A percentile compares a stretch with the other conserved stretches of the same genome.
Evolutionary conservation across 2,888 invertebrate genomes (phyloP).

Genomic region (Antheraea yamamai): DNA sequence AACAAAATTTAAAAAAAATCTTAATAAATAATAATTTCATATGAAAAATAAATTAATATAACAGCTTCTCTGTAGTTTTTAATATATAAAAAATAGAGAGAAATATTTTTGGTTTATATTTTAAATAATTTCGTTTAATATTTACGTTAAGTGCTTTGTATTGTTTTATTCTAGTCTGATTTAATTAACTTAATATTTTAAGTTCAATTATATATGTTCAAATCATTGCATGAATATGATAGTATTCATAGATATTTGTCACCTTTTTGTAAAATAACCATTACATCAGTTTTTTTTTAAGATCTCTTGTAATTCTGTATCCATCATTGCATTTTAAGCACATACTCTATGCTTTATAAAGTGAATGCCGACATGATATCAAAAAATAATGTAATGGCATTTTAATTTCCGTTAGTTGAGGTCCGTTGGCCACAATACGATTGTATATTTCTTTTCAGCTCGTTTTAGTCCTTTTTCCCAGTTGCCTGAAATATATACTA

Average conservation of each 20-base stretch:
- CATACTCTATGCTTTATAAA: not conserved
- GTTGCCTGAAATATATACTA: conserved; percentile 67
- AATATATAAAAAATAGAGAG: not conserved
- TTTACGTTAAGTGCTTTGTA: not conserved
- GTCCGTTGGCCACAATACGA: conserved; percentile 20
- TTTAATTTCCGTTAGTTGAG: conserved; percentile 27
- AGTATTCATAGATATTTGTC: not conserved
- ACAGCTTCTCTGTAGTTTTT: not conserved
- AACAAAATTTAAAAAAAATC: not conserved
- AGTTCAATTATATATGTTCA: not conserved
- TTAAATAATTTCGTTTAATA: not conserved
- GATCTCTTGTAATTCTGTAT: not conserved
- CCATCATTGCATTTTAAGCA: not conserved
- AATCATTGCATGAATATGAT: not conserved
- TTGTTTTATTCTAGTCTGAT: too few species aligned
- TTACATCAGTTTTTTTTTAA: not conserved
- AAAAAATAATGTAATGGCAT: conserved; percentile 32
- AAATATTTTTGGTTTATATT: not conserved
- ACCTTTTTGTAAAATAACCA: not conserved
- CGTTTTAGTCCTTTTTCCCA: conserved; percentile 71
- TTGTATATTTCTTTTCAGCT: conserved; percentile 40
- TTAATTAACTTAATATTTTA: too few species aligned
- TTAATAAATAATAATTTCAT: not conserved
- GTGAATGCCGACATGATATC: not conserved
- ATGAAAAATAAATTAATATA: not conserved